Evolutionary conservation across 2,113 vertebrate genomes (phyloP).

Genomic region (Acanthisitta chloris): DNA sequence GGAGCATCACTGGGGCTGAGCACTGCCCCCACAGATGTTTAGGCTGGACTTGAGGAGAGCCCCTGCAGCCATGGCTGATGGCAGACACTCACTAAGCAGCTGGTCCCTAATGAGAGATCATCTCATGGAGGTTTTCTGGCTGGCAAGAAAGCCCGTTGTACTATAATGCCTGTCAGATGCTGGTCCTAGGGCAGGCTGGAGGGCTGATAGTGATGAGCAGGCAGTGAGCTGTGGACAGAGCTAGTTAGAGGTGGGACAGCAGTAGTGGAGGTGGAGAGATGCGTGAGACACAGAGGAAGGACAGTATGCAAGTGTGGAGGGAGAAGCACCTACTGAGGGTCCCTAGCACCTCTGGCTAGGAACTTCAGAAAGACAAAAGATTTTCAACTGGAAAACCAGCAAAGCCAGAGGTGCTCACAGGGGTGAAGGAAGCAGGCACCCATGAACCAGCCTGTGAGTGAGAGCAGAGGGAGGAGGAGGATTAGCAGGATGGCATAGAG

Average conservation of each 20-base stretch:
- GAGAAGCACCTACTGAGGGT: not conserved
- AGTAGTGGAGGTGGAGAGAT: not conserved
- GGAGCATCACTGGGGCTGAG: not conserved
- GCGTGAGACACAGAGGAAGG: not conserved
- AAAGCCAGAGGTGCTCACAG: not conserved
- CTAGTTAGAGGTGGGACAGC: not conserved
- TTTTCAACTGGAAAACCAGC: not conserved
- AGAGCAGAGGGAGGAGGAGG: not conserved
- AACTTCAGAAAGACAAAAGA: not conserved
- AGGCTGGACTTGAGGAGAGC: not conserved
- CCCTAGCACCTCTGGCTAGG: too few relatives aligned
- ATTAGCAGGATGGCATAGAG: not conserved
- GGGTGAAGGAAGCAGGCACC: not conserved
- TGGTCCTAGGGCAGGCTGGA: too few relatives aligned
- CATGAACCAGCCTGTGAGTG: not conserved
- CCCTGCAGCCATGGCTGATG: not conserved
- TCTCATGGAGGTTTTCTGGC: not conserved
- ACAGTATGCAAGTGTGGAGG: not conserved
- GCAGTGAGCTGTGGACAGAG: not conserved
- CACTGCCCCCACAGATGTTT: not conserved
- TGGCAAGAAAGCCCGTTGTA: not conserved
- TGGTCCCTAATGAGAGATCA: not conserved
- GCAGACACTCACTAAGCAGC: not conserved
- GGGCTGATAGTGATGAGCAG: not conserved
- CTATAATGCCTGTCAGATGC: not conserved